Base-by-base conservation (phyloP, 1,140 invertebrate genomes). In the Amyelois transitella region DNA sequence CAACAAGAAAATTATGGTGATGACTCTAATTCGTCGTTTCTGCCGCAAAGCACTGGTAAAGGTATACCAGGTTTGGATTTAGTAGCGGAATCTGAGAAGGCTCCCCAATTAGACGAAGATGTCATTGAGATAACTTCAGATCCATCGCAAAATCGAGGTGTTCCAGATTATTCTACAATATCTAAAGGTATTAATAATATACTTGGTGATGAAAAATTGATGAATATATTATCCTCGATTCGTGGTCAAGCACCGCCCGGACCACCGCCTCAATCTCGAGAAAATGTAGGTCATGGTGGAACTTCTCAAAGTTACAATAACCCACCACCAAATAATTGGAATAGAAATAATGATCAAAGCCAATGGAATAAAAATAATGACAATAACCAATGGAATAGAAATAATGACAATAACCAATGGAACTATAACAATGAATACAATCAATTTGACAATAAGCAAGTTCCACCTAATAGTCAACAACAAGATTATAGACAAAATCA, bases 1-100 rank as follows among this genome's bases (percentile, higher is more conserved):
- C 22, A 18, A 12, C 22, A 28, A 14, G n/a, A 28, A 6, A 28
- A 4, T 12, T 45, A 20, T 10, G 43, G 43, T 1, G 20, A 48
- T 18, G 20, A 20, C 20, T 19, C 18, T 43, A 72, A 60, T 21
- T 53, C 71, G 38, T 75, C 53, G 51, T 86, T 86, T 64, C 60
- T 87, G 20, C 69, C 73, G 45, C 63, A 62, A 51, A 71, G 60
- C 69, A 60, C 71, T 14, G 55, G 59, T 51, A 88, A 88, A 62
- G 91, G 90, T 25, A 93, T 93, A 60, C 92, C 92, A 8, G 92
- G 92, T 7, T 86, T 93, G 43, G 92, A 93, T 88, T 87, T 93
- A 59, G 91, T 92, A 7, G 85, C 82, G 57, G 79, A 86, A n/a
- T 43, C 19, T 62, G 71, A 74, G 44, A 81, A 72, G 64, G 57